Percentiles rank a stretch among this genome's conserved stretches.
Conservation (phyloP, 1,140 invertebrate species). For the Chymomyza costata region DNA sequence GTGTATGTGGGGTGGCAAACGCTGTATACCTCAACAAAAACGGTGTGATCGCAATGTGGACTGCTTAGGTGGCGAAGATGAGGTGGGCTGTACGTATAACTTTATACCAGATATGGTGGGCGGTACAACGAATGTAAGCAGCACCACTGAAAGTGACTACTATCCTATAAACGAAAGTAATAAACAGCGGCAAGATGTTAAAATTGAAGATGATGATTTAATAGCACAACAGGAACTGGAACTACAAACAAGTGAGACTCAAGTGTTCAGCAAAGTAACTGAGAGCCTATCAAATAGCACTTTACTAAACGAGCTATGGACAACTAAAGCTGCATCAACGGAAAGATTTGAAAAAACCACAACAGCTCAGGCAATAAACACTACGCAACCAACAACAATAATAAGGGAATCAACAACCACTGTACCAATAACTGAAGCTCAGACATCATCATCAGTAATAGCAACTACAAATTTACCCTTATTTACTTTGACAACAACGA, state of each 20-base stretch:
- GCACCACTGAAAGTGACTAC: conserved; percentile 53
- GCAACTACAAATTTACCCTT: too few species aligned
- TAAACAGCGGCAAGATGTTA: conserved; percentile 32
- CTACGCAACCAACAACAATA: background rate
- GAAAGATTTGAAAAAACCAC: background rate
- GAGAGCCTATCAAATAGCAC: background rate
- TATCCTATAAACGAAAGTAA: conserved; percentile 17
- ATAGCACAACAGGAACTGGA: conserved; percentile 4
- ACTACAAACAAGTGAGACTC: background rate
- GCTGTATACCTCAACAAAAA: conserved; percentile 81
- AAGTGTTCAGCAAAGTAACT: background rate
- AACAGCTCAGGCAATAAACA: conserved; percentile 1
- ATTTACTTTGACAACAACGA: too few species aligned
- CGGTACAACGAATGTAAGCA: conserved; percentile 22
- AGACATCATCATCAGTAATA: too few species aligned
- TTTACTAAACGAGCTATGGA: too few species aligned
- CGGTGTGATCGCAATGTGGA: conserved; percentile 84
- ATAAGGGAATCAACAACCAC: too few species aligned
- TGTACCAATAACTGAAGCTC: too few species aligned
- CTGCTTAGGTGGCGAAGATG: conserved; percentile 86
- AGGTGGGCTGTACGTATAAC: conserved; percentile 79
- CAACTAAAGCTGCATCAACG: background rate
- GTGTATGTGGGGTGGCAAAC: conserved; percentile 79
- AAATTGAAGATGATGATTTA: conserved; percentile 32
- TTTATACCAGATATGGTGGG: conserved; percentile 64